Base-by-base conservation (phyloP, 2,113 vertebrate genomes). In the Oceanodroma tethys region DNA sequence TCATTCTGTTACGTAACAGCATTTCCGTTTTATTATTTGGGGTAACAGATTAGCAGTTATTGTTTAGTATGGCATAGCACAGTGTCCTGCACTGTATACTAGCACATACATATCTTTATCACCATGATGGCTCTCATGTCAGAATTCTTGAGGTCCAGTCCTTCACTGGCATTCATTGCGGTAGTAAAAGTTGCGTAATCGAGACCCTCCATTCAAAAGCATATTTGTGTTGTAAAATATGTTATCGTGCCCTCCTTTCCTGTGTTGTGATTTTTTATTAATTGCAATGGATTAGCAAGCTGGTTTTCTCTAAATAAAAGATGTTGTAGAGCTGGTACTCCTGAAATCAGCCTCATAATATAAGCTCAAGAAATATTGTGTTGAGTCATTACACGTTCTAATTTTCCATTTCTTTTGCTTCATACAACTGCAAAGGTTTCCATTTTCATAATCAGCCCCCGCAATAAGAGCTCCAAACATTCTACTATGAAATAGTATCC, bases 391-490 rank as follows among this genome's bases (percentile, higher is more conserved):
- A 74, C 45, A 82, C 25, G 27, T 76, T 55, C 66, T 23, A 91
- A 58, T 67, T 94, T 95, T 93, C 80, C 22, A 86, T 71, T 93
- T 84, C 62, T 81, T 95, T 89, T 88, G 34, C 50, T 86, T 91
- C 81, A 75, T 50, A 29, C 16, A 85, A 56, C n/a, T 92, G 66
- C 34, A 95, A 83, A 93, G 48, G 32, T 93, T 95, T 95, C 48
- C 1, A 8, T 91, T 93, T 88, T 85, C 29, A 81, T 38, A 86
- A 89, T 76, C 48, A 94, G 15, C 7, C 32, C 15, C 27, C 4
- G 6, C 81, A 91, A 72, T 47, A 90, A 76, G 83, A 97, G 79
- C 90, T 92, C 91, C 72, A 82, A 97, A 94, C 59, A 81, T 93
- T 86, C 78, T 90, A 50, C 60, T 95, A 74, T 72, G 76, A 88